A percentile compares a stretch with the other conserved stretches of the same genome.
phyloP scores from a whole-genome alignment of 2,797 vertebrate species.

The Megalops cyprinoides region DNA sequence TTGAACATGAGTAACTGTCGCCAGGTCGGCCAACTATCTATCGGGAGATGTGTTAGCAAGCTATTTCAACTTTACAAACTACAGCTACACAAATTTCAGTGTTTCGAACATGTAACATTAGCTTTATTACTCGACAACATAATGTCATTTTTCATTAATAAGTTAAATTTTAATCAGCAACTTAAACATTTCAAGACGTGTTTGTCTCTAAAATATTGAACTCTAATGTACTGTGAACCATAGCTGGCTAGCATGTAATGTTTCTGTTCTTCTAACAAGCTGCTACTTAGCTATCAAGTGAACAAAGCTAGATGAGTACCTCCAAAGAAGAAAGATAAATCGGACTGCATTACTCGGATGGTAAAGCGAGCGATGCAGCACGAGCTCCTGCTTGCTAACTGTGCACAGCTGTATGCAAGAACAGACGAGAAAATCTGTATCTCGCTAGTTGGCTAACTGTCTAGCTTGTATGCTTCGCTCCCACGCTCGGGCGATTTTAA shows the following conservation, averaged over 20 bases:
- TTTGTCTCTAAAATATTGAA: not conserved
- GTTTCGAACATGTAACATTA: not conserved
- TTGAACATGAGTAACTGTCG: too few relatives aligned
- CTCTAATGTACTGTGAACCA: too few relatives aligned
- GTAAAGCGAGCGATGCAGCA: not conserved
- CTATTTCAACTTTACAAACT: too few relatives aligned
- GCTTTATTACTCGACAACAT: too few relatives aligned
- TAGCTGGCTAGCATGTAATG: too few relatives aligned
- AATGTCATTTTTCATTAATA: not conserved
- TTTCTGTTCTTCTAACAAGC: not conserved
- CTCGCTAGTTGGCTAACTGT: not conserved
- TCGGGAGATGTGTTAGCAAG: too few relatives aligned
- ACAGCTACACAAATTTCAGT: not conserved
- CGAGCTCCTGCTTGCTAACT: not conserved
- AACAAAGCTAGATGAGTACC: not conserved
- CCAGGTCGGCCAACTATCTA: too few relatives aligned
- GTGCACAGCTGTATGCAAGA: not conserved
- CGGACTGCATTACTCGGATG: not conserved
- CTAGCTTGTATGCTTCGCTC: not conserved
- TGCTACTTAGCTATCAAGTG: not conserved
- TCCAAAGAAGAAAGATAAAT: not conserved
- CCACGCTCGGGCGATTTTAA: not conserved
- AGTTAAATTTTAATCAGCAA: not conserved
- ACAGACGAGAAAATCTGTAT: not conserved
- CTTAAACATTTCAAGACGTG: not conserved